Conservation (phyloP, 2,888 invertebrate genomes). For the Eristalis tenax region DNA sequence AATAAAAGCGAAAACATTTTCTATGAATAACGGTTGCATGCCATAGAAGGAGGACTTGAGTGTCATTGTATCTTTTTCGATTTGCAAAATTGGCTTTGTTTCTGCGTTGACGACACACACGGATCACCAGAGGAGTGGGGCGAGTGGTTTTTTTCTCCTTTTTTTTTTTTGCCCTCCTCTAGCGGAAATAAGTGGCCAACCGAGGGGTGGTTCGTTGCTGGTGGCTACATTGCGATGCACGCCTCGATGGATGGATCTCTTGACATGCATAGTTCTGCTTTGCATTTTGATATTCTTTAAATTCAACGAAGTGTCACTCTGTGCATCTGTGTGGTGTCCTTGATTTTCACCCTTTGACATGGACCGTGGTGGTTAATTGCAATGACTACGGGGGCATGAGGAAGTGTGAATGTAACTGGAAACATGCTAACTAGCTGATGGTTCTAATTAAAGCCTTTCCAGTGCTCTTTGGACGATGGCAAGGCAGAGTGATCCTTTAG, state of each 20-base stretch:
- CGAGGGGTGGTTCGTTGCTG: background rate
- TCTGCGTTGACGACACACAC: slow-evolving; percentile 40
- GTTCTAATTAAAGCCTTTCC: background rate
- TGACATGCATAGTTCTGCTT: background rate
- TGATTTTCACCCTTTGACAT: background rate
- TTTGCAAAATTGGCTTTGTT: slow-evolving; percentile 64
- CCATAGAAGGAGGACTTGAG: background rate
- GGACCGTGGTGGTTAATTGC: background rate
- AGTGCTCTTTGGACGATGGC: background rate
- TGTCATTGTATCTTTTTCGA: slow-evolving; percentile 36
- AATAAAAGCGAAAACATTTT: slow-evolving; percentile 53
- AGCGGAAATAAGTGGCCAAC: slow-evolving; percentile 31
- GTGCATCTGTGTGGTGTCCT: background rate
- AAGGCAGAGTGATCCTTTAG: too few species aligned
- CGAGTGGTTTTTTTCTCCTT: background rate
- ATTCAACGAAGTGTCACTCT: background rate
- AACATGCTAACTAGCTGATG: background rate
- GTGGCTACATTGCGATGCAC: background rate
- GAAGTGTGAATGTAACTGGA: background rate
- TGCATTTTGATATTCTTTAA: background rate
- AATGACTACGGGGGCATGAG: background rate
- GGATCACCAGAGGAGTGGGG: background rate
- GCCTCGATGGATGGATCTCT: background rate
- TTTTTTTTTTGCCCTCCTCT: background rate
- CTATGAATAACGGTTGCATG: slow-evolving; percentile 17